Conservation (phyloP, 2,797 vertebrate genomes). For the Melanotaenia boesemani region DNA sequence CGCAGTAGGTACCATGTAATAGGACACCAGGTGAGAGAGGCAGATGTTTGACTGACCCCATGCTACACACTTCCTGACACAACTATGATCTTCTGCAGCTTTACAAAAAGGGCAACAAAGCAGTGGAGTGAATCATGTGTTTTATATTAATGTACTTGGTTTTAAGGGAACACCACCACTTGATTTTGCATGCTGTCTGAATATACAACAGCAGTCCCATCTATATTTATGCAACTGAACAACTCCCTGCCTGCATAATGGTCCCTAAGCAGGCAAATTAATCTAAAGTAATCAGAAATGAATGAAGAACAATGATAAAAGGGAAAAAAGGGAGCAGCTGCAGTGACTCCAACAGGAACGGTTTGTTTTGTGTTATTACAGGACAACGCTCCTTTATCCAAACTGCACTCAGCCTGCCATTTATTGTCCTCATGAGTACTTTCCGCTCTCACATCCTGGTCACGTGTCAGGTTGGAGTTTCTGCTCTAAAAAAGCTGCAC, state of each 20-base stretch:
- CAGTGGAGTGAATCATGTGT: constrained; percentile 39
- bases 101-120: constrained; percentile 52
- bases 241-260: constrained; percentile 51
- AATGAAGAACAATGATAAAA: constrained; percentile 13
- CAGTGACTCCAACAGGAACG: background rate
- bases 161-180: constrained; percentile 35
- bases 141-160: constrained; percentile 46
- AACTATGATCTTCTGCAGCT: constrained; percentile 46
- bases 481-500: constrained; percentile 34
- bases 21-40: constrained; percentile 64
- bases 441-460: constrained; percentile 20
- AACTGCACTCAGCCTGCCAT: constrained; percentile 6
- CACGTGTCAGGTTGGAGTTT: constrained; percentile 25
- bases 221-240: constrained; percentile 63
- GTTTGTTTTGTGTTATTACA: constrained; percentile 33
- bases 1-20: constrained; percentile 57
- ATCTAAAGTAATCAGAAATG: constrained; percentile 46
- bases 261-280: constrained; percentile 48
- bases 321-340: constrained; percentile 25
- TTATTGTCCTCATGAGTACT: constrained; percentile 19
- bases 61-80: constrained; percentile 50
- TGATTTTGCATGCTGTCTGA: constrained; percentile 50
- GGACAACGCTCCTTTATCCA: constrained; percentile 45
- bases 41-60: constrained; percentile 74
- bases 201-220: constrained; percentile 41